These are phyloP conservation scores for Axea sp. DNA, from an alignment of 2,888 invertebrate species.

Conservation along the genomic window DNA sequence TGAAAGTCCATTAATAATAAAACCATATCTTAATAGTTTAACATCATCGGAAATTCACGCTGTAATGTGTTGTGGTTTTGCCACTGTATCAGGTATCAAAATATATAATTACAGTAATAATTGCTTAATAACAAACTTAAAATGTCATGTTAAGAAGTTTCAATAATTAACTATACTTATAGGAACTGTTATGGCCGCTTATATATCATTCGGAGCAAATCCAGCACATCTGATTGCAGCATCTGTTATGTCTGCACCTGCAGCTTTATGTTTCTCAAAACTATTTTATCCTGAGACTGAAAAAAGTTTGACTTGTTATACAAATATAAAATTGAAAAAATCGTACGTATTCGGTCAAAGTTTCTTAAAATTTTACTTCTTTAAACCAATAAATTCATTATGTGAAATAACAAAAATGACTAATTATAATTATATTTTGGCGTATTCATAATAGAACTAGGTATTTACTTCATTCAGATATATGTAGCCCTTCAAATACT, in stretches of 20 bases:
- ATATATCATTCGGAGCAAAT: slow-evolving; percentile 93
- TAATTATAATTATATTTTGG: too few species aligned
- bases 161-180: slow-evolving; percentile 61
- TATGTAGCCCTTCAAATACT: too few species aligned
- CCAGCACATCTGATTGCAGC: slow-evolving; percentile 94
- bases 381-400: too few species aligned
- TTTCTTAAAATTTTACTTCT: too few species aligned
- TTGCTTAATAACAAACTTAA: too few species aligned
- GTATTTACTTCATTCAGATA: too few species aligned
- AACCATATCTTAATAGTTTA: slow-evolving; percentile 90
- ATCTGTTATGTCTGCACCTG: slow-evolving; percentile 97
- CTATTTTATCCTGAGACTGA: slow-evolving; percentile 95
- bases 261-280: slow-evolving; percentile 92
- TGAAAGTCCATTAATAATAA: slow-evolving; percentile 93
- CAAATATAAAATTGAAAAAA: slow-evolving; percentile 86
- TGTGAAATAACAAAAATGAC: too few species aligned
- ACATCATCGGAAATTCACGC: slow-evolving; percentile 96
- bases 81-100: slow-evolving; percentile 96
- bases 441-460: too few species aligned
- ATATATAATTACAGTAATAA: too few species aligned
- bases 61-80: slow-evolving; percentile 96
- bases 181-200: slow-evolving; percentile 94
- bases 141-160: too few species aligned
- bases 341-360: too few species aligned
- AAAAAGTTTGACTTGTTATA: slow-evolving; percentile 86